phyloP scores from a whole-genome alignment of 2,113 vertebrate genomes.

The Melanerpes formicivorus region DNA sequence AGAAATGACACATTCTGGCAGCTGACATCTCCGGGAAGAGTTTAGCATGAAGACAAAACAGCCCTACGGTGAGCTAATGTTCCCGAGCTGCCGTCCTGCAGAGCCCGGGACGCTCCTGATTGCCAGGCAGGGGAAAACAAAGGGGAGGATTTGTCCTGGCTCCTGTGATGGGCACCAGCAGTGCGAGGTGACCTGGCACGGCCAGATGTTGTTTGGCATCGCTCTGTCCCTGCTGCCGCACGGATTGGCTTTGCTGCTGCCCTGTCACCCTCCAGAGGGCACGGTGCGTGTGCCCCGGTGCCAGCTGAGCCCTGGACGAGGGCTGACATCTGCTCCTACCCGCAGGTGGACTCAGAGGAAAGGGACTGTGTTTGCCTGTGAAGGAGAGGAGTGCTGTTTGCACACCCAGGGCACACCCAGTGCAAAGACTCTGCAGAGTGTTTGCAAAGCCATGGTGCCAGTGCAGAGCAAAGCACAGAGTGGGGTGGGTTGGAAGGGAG shows the following conservation, averaged over 20 bases:
- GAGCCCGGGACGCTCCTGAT: neutral
- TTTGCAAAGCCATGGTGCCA: neutral
- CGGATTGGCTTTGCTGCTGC: accelerated
- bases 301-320: accelerated
- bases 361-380: neutral
- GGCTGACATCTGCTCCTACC: neutral
- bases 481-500: too few relatives aligned
- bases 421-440: too few relatives aligned
- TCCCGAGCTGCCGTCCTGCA: neutral
- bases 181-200: neutral
- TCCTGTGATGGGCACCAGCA: neutral
- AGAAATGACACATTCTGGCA: slow-evolving; percentile 57
- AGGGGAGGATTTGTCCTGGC: neutral
- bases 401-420: neutral
- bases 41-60: slow-evolving; percentile 38
- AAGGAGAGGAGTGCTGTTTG: too few relatives aligned
- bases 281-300: accelerated
- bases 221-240: neutral
- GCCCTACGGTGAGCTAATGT: neutral
- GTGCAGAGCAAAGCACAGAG: neutral
- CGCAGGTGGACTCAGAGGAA: accelerated
- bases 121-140: neutral
- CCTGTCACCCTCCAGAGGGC: neutral
- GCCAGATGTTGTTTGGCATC: neutral
- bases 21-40: slow-evolving; percentile 66